Percentiles rank a stretch among this genome's conserved stretches.
These are phyloP conservation scores for Decapterus maruadsi DNA, from an alignment of 2,797 vertebrate genomes.

Conservation along the genomic window DNA sequence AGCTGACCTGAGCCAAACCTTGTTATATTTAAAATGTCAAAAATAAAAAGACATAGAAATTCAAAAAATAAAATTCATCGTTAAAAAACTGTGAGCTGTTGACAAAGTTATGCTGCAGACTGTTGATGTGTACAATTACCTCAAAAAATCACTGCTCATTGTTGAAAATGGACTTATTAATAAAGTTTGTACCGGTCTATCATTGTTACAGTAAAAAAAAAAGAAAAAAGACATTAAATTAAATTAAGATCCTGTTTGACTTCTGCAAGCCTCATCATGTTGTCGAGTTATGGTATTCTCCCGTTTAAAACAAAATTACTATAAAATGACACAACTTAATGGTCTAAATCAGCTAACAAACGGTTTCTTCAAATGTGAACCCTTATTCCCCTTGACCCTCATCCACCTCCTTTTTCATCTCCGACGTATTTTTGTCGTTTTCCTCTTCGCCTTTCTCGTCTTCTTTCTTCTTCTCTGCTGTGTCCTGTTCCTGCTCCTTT, in stretches of 20 bases:
- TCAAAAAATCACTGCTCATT: background rate
- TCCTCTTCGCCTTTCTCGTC: conserved; percentile 39
- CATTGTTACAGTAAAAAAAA: background rate
- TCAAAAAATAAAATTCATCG: conserved; percentile 9
- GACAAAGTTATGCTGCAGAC: background rate
- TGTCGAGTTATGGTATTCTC: background rate
- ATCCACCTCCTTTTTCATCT: conserved; percentile 23
- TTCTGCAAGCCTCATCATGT: background rate
- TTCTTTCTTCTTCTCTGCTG: conserved; percentile 33
- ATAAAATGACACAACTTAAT: conserved; percentile 27
- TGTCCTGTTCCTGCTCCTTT: conserved; percentile 5
- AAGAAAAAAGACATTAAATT: conserved; percentile 31
- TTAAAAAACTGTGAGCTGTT: conserved; percentile 17
- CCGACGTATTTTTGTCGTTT: background rate
- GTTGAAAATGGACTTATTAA: conserved; percentile 12
- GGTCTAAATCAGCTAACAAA: background rate
- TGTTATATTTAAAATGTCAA: conserved; percentile 19
- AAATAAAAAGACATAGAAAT: conserved; percentile 29
- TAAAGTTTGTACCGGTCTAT: background rate
- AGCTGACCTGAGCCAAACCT: conserved; percentile 22
- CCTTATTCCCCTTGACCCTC: conserved; percentile 37
- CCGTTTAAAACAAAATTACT: conserved; percentile 35
- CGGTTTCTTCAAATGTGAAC: background rate
- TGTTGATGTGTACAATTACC: background rate
- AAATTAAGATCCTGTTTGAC: conserved; percentile 7